phyloP scores from a whole-genome alignment of 2,113 vertebrate genomes.

The Paedocypris sp. region DNA sequence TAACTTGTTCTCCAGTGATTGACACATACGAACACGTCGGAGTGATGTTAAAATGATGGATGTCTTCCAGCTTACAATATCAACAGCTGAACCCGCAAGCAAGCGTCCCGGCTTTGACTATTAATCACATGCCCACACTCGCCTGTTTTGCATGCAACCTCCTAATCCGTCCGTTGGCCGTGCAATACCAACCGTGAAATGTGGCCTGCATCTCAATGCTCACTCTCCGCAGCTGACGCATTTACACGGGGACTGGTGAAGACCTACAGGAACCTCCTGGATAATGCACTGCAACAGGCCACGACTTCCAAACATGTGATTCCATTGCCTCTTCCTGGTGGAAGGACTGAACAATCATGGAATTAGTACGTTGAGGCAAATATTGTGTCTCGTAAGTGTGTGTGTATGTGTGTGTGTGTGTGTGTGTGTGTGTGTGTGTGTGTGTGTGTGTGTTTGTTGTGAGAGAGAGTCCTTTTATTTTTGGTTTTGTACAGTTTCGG shows the following conservation, averaged over 20 bases:
- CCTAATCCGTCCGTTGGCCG: background rate
- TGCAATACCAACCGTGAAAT: constrained; percentile 23
- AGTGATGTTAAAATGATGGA: background rate
- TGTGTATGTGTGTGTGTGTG: too few species aligned
- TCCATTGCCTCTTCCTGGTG: background rate
- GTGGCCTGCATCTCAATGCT: background rate
- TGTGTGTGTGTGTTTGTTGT: too few species aligned
- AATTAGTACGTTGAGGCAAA: too few species aligned
- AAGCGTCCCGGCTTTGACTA: background rate
- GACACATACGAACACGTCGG: background rate
- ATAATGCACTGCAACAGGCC: background rate
- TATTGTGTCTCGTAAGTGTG: too few species aligned
- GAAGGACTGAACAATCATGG: too few species aligned
- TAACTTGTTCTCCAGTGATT: background rate
- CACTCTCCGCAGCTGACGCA: background rate
- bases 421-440: too few species aligned
- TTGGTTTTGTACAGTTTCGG: too few species aligned
- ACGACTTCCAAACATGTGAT: background rate
- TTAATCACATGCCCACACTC: background rate
- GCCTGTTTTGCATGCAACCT: background rate
- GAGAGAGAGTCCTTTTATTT: too few species aligned
- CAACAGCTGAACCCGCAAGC: background rate
- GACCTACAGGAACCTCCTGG: constrained; percentile 28
- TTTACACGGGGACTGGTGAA: constrained; percentile 35
- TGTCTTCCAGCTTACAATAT: background rate